These are phyloP conservation scores for Yponomeuta malinellus DNA, from an alignment of 2,888 invertebrate genomes.

Conservation along the genomic window DNA sequence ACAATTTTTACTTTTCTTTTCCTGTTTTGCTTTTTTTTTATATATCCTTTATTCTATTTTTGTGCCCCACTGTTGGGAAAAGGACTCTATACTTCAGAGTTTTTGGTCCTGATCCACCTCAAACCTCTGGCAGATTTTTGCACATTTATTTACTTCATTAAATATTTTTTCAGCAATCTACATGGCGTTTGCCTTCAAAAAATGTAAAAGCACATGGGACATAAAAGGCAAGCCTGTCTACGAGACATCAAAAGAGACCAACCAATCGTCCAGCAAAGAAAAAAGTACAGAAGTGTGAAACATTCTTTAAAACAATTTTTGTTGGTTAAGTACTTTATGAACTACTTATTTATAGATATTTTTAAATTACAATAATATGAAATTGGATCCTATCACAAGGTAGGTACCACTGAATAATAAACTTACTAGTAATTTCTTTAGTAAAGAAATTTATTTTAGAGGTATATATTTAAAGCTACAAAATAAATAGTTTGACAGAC, in stretches of 20 bases:
- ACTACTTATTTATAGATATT: neutral
- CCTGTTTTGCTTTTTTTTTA: slow-evolving; percentile 8
- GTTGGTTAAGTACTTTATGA: neutral
- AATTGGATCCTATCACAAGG: too few species aligned
- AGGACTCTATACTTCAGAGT: too few species aligned
- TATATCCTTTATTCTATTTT: too few species aligned
- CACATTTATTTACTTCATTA: neutral
- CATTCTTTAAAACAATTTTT: neutral
- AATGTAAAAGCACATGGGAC: slow-evolving; percentile 81
- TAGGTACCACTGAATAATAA: too few species aligned
- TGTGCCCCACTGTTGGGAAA: too few species aligned
- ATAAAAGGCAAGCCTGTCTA: slow-evolving; percentile 79
- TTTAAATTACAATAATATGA: too few species aligned
- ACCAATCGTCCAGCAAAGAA: neutral
- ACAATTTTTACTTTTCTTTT: neutral
- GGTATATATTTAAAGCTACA: too few species aligned
- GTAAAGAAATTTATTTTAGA: too few species aligned
- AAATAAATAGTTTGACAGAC: too few species aligned
- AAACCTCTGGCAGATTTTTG: slow-evolving; percentile 10
- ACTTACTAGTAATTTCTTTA: too few species aligned
- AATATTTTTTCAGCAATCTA: slow-evolving; percentile 81
- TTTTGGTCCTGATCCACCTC: too few species aligned
- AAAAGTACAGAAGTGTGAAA: neutral
- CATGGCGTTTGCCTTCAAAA: slow-evolving; percentile 88
- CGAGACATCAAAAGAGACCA: slow-evolving; percentile 30